Evolutionary conservation across 2,797 vertebrate genomes (phyloP), one percentile per base, ranked within the genome.

Genomic region (Schizopygopsis pylzovi): DNA sequence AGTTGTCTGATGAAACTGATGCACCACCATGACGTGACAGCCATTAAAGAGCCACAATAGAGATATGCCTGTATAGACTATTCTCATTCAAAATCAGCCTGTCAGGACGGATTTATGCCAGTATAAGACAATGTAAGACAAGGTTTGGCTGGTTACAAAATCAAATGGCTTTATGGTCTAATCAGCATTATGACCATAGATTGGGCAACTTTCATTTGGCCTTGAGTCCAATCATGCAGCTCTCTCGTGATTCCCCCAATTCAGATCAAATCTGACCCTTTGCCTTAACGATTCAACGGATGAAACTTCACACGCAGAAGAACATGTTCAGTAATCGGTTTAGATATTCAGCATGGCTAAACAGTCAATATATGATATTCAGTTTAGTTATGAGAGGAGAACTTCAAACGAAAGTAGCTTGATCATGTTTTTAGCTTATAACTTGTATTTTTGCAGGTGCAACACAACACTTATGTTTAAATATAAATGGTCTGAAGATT

Each of bases 201-300:
- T 90, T 91, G 84, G 72, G 87, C 61, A 89, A 91, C 78, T 65
- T 47, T 87, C 47, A 71, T 63, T 81, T 84, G 84, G 47, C 79
- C 82, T 86, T 71, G 71, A 89, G 52, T 79, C 41, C 56, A 49
- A 65, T 83, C 71, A 83, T 12, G 56, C 73, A 54, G 28, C 59
- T 54, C 72, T 77, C 22, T 77, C 82, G 2, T 77, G 72, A 67
- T 67, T 65, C 20, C 71, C 52, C 52, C 5, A 43, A n/a, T 54
- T 79, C 71, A 73, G 52, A 65, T 76, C 22, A 73, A 87, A 28
- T 67, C 16, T 77, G 77, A 72, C 70, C 12, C 47, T 84, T 78
- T 82, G 78, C 85, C 75, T 81, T 73, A 65, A 67, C 20, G 63
- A 39, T 52, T 49, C 28, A 70, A 79, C 45, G 79, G 72, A 82